A percentile compares a stretch with the other conserved stretches of the same genome.
These are phyloP conservation scores for Drosophila paranaensis DNA, from an alignment of 2,888 invertebrate genomes.

Conservation along the genomic window DNA sequence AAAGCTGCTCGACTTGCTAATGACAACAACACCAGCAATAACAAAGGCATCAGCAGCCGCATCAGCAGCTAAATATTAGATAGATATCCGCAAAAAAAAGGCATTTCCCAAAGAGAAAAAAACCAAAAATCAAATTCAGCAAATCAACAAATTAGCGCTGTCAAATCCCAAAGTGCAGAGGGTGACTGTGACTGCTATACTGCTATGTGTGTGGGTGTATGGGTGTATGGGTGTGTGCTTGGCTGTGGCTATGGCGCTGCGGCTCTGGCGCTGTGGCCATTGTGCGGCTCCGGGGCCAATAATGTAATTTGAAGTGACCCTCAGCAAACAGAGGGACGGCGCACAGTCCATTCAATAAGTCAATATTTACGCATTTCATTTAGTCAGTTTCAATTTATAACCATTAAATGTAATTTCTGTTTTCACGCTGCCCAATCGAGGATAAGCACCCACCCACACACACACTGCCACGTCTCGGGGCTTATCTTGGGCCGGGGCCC, in stretches of 20 bases:
- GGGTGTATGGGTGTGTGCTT: conserved; percentile 2
- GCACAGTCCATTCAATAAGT: conserved; percentile 62
- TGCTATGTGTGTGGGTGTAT: conserved; percentile 1
- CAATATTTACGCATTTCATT: conserved; percentile 80
- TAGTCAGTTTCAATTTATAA: conserved; percentile 78
- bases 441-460: conserved; percentile 16
- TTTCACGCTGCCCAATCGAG: conserved; percentile 47
- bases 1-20: conserved; percentile 58
- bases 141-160: conserved; percentile 80
- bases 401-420: conserved; percentile 74
- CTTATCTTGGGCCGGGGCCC: conserved; percentile 5
- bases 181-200: not conserved
- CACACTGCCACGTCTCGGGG: not conserved
- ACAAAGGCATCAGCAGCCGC: conserved; percentile 2
- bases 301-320: conserved; percentile 63
- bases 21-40: conserved; percentile 49
- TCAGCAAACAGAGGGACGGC: conserved; percentile 44
- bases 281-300: conserved; percentile 39
- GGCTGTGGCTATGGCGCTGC: conserved; percentile 6
- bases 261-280: conserved; percentile 17
- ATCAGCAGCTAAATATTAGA: conserved; percentile 16
- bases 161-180: conserved; percentile 51
- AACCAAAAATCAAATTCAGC: conserved; percentile 68
- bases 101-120: conserved; percentile 11
- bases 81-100: conserved; percentile 25